phyloP scores from a whole-genome alignment of 2,113 vertebrate species.

The Nerophis lumbriciformis region DNA sequence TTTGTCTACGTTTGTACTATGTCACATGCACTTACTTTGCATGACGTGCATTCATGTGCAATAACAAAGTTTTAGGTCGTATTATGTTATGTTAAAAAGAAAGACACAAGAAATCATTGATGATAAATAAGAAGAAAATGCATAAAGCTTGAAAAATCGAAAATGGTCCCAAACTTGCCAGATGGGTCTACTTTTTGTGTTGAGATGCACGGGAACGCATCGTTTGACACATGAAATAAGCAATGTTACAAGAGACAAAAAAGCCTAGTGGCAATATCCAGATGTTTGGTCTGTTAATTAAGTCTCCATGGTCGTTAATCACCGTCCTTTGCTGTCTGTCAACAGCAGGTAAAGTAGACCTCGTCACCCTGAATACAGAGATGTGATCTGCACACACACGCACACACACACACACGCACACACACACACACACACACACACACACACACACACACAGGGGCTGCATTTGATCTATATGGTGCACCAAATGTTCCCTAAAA shows the following conservation, averaged over 20 bases:
- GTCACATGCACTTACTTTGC: too few species aligned
- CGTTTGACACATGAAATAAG: constrained; percentile 58
- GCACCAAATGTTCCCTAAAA: background rate
- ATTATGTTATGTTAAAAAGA: too few species aligned
- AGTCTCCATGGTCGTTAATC: constrained; percentile 66
- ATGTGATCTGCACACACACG: constrained; percentile 1
- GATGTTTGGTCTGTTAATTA: constrained; percentile 76
- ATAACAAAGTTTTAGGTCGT: too few species aligned
- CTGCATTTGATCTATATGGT: constrained; percentile 16
- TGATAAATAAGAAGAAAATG: too few species aligned
- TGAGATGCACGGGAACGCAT: constrained; percentile 45
- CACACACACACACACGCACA: too few species aligned
- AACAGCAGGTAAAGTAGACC: constrained; percentile 53
- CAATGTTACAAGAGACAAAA: constrained; percentile 39
- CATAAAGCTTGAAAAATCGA: constrained; percentile 2
- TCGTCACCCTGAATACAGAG: constrained; percentile 37
- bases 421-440: too few species aligned
- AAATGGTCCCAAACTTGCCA: constrained; percentile 37
- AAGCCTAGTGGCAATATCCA: constrained; percentile 57
- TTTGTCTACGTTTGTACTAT: too few species aligned
- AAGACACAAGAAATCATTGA: background rate
- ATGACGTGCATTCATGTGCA: too few species aligned
- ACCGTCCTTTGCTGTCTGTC: constrained; percentile 31
- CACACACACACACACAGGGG: background rate
- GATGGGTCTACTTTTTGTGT: constrained; percentile 41